phyloP scores from a whole-genome alignment of 2,113 vertebrate genomes.

The Amphilophus citrinellus region DNA sequence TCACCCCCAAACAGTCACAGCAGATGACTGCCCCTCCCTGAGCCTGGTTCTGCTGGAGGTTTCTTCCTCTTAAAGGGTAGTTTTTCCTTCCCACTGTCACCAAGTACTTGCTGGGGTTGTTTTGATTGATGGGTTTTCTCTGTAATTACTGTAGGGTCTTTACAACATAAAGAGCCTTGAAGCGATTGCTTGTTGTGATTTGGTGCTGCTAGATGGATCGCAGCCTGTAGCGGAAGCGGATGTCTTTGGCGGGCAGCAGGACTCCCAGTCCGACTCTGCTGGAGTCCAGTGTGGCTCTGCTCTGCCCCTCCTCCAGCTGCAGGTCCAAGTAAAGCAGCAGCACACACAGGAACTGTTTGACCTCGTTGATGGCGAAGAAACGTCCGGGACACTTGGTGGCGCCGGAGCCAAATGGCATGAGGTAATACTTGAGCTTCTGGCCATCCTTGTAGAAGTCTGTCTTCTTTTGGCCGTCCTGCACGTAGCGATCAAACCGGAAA shows the following conservation, averaged over 20 bases:
- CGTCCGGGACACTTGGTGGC: conserved; percentile 90
- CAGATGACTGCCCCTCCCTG: too few relatives aligned
- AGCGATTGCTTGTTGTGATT: too few relatives aligned
- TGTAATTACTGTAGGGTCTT: too few relatives aligned
- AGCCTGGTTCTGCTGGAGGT: too few relatives aligned
- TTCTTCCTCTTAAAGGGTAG: too few relatives aligned
- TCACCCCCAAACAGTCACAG: too few relatives aligned
- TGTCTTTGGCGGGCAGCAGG: conserved; percentile 81
- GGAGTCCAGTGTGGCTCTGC: conserved; percentile 63
- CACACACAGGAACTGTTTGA: conserved; percentile 89
- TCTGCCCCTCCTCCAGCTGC: conserved; percentile 80
- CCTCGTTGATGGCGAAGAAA: conserved; percentile 87
- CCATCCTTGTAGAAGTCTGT: conserved; percentile 88
- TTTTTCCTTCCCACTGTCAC: too few relatives aligned
- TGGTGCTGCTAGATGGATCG: conserved; percentile 22
- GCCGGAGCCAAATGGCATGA: conserved; percentile 95
- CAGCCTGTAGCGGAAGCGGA: conserved; percentile 86
- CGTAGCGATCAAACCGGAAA: conserved; percentile 89
- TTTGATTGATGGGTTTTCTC: too few relatives aligned
- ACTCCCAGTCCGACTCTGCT: conserved; percentile 86
- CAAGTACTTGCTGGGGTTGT: too few relatives aligned
- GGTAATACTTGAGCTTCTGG: conserved; percentile 85
- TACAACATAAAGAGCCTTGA: too few relatives aligned
- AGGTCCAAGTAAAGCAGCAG: conserved; percentile 86
- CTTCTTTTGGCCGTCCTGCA: conserved; percentile 86